These are phyloP conservation scores for Trinorchestia longiramus DNA, from an alignment of 1,140 invertebrate species.

Conservation along the genomic window DNA sequence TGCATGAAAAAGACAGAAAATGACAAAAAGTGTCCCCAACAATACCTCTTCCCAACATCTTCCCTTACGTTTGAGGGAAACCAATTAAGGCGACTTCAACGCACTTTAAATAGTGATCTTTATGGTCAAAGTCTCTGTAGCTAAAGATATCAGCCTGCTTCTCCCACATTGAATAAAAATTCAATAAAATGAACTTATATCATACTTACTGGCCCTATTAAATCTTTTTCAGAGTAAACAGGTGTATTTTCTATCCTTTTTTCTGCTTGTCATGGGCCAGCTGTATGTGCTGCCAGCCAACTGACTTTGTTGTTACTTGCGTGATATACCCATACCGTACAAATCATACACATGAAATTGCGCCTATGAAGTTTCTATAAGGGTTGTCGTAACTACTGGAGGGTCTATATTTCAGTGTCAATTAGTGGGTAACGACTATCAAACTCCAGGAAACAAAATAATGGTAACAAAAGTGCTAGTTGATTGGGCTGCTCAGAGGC, in stretches of 20 bases:
- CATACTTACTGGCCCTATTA: not conserved
- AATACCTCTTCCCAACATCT: no score
- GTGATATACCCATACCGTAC: no score
- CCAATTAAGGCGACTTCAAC: not conserved
- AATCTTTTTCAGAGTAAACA: no score
- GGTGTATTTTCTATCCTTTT: no score
- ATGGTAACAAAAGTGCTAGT: not conserved
- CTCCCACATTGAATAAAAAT: not conserved
- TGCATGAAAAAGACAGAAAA: no score
- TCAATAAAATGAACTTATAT: not conserved
- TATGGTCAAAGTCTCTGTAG: no score
- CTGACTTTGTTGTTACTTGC: not conserved
- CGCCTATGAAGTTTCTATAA: not conserved
- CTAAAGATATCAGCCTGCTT: not conserved
- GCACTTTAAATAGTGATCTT: not conserved
- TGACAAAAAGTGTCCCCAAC: no score
- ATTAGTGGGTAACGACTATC: not conserved
- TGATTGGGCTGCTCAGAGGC: not conserved
- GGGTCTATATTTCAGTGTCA: not conserved
- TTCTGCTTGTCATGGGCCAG: not conserved
- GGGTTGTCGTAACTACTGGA: not conserved
- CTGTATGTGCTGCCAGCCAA: not conserved
- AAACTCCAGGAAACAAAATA: not conserved
- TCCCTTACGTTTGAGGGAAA: not conserved
- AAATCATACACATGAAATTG: not conserved